These are phyloP conservation scores for Babyrousa celebensis DNA, from an alignment of 2,797 vertebrate genomes.

Conservation along the genomic window DNA sequence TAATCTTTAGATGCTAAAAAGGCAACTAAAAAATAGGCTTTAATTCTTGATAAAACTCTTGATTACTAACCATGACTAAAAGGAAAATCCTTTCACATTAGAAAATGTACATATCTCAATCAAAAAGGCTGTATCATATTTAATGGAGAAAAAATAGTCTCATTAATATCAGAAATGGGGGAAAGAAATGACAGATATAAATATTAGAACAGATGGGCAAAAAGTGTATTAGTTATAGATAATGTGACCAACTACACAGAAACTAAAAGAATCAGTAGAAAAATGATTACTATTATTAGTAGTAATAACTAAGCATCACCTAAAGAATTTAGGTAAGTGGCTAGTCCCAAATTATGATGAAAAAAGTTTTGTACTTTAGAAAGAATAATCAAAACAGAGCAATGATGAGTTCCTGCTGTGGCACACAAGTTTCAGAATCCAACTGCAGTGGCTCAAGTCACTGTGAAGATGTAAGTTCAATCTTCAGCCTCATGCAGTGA, in stretches of 20 bases:
- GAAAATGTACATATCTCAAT: neutral
- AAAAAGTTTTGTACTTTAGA: neutral
- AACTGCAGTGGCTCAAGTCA: too few relatives aligned
- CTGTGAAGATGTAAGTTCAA: too few relatives aligned
- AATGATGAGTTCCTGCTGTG: neutral
- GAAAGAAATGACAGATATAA: slow-evolving; percentile 13
- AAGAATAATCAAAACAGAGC: slow-evolving; percentile 28
- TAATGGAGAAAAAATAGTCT: neutral
- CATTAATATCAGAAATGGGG: neutral
- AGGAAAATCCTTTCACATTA: neutral
- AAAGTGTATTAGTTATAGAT: neutral
- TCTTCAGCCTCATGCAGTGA: too few relatives aligned
- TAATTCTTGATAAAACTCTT: slow-evolving; percentile 34
- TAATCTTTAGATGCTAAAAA: slow-evolving; percentile 20
- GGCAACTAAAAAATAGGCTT: slow-evolving; percentile 4
- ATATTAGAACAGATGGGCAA: neutral
- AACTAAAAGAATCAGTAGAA: slow-evolving; percentile 38
- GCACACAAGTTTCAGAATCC: too few relatives aligned
- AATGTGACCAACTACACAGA: slow-evolving; percentile 19
- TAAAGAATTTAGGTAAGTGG: neutral
- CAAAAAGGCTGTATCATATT: neutral
- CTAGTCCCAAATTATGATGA: neutral
- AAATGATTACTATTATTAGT: neutral
- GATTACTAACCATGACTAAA: slow-evolving; percentile 6
- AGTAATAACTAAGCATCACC: neutral